phyloP scores from a whole-genome alignment of 2,797 vertebrate species.

The Triplophysa bombifrons region DNA sequence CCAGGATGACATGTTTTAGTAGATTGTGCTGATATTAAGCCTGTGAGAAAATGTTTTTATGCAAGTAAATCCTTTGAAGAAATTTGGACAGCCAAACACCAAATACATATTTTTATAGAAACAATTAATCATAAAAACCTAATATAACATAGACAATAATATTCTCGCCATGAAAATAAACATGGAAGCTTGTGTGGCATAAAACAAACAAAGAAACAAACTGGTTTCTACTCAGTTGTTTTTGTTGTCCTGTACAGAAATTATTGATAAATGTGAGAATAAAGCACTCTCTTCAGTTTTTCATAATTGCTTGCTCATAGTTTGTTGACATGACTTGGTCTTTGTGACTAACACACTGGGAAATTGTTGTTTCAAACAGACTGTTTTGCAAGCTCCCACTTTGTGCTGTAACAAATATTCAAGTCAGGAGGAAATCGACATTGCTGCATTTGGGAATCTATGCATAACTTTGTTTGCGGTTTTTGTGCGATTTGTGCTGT shows the following conservation, averaged over 20 bases:
- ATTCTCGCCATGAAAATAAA: no score
- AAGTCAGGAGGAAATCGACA: neutral
- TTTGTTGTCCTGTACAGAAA: neutral
- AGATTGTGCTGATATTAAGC: no score
- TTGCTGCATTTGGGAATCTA: neutral
- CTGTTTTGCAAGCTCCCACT: constrained; percentile 44
- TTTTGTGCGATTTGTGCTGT: neutral
- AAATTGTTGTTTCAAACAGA: constrained; percentile 64
- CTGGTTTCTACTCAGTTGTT: neutral
- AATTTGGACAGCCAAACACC: no score
- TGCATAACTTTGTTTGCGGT: neutral
- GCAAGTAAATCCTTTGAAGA: no score
- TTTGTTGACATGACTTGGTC: constrained; percentile 46
- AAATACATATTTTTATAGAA: no score
- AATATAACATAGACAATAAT: no score
- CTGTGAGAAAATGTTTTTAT: no score
- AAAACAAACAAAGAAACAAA: no score
- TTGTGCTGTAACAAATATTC: constrained; percentile 17
- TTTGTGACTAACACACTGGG: constrained; percentile 62
- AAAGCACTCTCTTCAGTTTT: constrained; percentile 5
- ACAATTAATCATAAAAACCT: no score
- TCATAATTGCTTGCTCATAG: constrained; percentile 17
- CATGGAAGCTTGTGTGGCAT: no score
- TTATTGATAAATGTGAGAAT: neutral
- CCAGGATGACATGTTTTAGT: no score